phyloP scores from a whole-genome alignment of 2,888 invertebrate genomes.

The Lobophora halterata region DNA sequence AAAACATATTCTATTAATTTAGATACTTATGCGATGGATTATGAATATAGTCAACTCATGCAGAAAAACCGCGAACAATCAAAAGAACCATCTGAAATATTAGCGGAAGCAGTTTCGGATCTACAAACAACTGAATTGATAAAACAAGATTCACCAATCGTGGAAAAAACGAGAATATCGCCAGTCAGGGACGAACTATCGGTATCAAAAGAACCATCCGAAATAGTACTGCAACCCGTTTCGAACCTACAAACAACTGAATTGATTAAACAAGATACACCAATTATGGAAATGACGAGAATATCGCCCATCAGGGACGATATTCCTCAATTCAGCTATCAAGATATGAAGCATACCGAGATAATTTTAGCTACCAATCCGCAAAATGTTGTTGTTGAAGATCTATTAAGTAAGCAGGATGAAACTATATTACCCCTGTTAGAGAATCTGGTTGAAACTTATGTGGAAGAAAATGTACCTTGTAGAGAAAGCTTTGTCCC shows the following conservation, averaged over 20 bases:
- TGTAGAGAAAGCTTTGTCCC: conserved; percentile 1
- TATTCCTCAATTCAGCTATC: conserved; percentile 3
- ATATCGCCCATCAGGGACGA: conserved; percentile 7
- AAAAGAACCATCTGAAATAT: neutral
- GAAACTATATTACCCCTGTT: no score
- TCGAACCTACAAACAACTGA: conserved; percentile 6
- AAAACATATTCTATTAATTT: conserved; percentile 61
- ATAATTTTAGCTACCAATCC: neutral
- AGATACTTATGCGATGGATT: conserved; percentile 55
- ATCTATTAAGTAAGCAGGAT: no score
- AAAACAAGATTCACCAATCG: conserved; percentile 1
- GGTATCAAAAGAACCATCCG: neutral
- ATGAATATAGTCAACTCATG: conserved; percentile 53
- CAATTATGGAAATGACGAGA: conserved; percentile 5
- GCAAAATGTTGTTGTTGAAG: conserved; percentile 5
- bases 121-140: conserved; percentile 11
- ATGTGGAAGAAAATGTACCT: no score
- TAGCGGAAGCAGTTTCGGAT: neutral
- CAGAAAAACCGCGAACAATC: conserved; percentile 9
- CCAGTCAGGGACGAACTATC: conserved; percentile 7
- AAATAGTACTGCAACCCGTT: neutral
- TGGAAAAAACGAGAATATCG: conserved; percentile 8
- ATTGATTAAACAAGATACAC: conserved; percentile 4
- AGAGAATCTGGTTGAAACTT: no score
- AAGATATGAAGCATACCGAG: conserved; percentile 10